These are phyloP conservation scores for Anguilla rostrata DNA, from an alignment of 2,113 vertebrate genomes.

Conservation along the genomic window DNA sequence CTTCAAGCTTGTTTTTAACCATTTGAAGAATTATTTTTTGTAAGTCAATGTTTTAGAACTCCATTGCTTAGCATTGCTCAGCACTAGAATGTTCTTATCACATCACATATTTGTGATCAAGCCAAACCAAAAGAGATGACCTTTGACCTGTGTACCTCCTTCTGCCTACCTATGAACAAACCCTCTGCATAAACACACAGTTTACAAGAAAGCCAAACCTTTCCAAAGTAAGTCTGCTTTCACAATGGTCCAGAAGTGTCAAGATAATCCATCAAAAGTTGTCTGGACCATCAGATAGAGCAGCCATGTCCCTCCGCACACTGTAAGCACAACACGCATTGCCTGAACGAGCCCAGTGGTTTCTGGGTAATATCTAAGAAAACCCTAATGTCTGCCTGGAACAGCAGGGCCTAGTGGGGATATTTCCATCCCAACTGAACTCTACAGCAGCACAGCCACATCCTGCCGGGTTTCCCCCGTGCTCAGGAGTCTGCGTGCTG, in stretches of 20 bases:
- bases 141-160: neutral
- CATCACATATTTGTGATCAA: no score
- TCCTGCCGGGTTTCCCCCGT: slow-evolving; percentile 16
- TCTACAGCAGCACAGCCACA: neutral
- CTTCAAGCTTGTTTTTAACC: neutral
- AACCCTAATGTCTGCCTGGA: slow-evolving; percentile 13
- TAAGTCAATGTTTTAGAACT: no score
- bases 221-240: neutral
- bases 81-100: no score
- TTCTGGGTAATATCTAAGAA: neutral
- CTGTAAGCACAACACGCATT: neutral
- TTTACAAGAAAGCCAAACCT: neutral
- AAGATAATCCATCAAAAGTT: neutral
- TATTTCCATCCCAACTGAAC: slow-evolving; percentile 20
- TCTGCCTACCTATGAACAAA: neutral
- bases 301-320: neutral
- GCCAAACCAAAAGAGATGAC: neutral
- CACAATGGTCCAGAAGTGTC: neutral
- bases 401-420: neutral
- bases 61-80: no score
- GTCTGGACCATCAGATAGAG: neutral
- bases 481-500: slow-evolving; percentile 24
- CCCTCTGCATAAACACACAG: neutral
- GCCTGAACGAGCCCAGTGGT: neutral
- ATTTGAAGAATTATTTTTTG: neutral